Evolutionary conservation across 2,888 invertebrate genomes (phyloP).

Genomic region (Aphodius sticticus): DNA sequence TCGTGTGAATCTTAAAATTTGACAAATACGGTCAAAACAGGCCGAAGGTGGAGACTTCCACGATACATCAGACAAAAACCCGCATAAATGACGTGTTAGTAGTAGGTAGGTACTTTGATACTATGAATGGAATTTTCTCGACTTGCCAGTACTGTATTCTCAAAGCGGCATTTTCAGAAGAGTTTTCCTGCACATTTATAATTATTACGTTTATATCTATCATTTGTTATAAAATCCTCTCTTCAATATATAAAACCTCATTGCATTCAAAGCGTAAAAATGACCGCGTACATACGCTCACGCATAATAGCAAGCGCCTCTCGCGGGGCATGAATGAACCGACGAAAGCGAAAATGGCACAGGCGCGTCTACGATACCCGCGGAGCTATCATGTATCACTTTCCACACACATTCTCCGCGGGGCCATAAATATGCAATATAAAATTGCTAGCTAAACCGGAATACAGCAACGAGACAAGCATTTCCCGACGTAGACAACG

Average conservation of each 20-base stretch:
- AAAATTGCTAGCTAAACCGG: background rate
- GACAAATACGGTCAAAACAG: too few species aligned
- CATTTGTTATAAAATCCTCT: too few species aligned
- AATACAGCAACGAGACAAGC: background rate
- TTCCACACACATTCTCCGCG: background rate
- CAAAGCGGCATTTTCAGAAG: too few species aligned
- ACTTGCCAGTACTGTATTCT: too few species aligned
- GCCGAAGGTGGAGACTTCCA: too few species aligned
- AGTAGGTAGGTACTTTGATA: too few species aligned
- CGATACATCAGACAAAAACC: too few species aligned
- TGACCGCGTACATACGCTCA: background rate
- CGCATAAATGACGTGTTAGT: too few species aligned
- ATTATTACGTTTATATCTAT: too few species aligned
- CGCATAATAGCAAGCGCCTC: background rate
- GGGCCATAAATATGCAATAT: slow-evolving; percentile 4
- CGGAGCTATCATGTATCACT: background rate
- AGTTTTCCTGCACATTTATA: too few species aligned
- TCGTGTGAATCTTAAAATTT: too few species aligned
- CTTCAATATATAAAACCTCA: background rate
- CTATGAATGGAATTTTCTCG: too few species aligned
- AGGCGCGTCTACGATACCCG: background rate
- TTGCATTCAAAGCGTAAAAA: background rate
- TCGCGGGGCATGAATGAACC: background rate
- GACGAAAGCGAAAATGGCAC: background rate
- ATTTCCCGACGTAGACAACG: background rate